phyloP scores from a whole-genome alignment of 2,888 invertebrate genomes.

The Drosophila subsilvestris region DNA sequence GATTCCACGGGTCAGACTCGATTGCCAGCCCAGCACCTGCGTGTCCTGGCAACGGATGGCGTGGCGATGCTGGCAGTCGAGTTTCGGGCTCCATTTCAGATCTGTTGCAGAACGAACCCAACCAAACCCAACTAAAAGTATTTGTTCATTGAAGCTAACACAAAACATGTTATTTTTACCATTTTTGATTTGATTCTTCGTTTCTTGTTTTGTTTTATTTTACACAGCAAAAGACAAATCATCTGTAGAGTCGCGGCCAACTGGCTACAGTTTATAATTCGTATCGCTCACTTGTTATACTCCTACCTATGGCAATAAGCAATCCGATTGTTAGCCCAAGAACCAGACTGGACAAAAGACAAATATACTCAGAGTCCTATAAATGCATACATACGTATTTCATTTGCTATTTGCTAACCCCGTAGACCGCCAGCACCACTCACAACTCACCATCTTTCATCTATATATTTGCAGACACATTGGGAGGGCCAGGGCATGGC shows the following conservation, averaged over 20 bases:
- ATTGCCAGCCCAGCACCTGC: neutral
- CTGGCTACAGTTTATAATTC: slow-evolving; percentile 29
- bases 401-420: slow-evolving; percentile 13
- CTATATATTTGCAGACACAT: slow-evolving; percentile 79
- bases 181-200: slow-evolving; percentile 32
- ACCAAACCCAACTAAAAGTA: slow-evolving; percentile 4
- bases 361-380: slow-evolving; percentile 17
- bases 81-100: slow-evolving; percentile 24
- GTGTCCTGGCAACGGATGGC: neutral
- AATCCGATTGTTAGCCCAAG: slow-evolving; percentile 20
- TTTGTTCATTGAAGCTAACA: slow-evolving; percentile 33
- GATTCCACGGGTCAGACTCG: neutral
- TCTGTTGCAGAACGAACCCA: neutral
- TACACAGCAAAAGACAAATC: slow-evolving; percentile 66
- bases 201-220: slow-evolving; percentile 49
- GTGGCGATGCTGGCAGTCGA: slow-evolving; percentile 11
- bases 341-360: slow-evolving; percentile 10
- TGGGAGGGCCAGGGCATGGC: slow-evolving; percentile 71
- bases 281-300: slow-evolving; percentile 31
- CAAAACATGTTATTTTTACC: slow-evolving; percentile 17
- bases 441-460: slow-evolving; percentile 71
- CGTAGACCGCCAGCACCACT: slow-evolving; percentile 54
- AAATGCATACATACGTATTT: slow-evolving; percentile 22
- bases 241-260: slow-evolving; percentile 56
- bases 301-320: slow-evolving; percentile 36